Percentiles rank a stretch among this genome's conserved stretches.
phyloP scores from a whole-genome alignment of 2,113 vertebrate genomes.

The Trematomus loennbergii region DNA sequence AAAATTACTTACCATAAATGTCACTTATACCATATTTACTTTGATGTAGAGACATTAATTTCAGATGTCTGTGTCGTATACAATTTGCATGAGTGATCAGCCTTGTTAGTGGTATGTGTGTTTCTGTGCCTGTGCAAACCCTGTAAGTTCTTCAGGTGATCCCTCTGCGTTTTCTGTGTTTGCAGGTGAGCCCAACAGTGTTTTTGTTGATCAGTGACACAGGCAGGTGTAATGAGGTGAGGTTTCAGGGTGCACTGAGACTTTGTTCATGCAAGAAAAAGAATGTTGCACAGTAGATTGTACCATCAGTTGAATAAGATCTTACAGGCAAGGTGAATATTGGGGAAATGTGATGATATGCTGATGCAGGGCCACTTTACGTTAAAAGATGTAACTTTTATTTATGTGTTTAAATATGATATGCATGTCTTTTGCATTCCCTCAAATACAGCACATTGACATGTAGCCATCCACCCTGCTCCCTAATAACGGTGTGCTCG shows the following conservation, averaged over 20 bases:
- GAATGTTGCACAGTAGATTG: neutral
- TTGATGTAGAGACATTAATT: constrained; percentile 51
- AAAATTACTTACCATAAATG: constrained; percentile 45
- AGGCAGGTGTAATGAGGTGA: neutral
- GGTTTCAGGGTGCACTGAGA: neutral
- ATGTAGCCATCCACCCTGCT: constrained; percentile 4
- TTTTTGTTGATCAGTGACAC: constrained; percentile 11
- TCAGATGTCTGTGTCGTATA: constrained; percentile 40
- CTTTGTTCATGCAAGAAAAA: constrained; percentile 2
- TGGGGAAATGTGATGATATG: neutral
- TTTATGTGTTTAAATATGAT: neutral
- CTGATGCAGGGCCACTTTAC: no score
- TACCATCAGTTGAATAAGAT: neutral
- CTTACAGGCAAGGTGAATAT: neutral
- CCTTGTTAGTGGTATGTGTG: constrained; percentile 13
- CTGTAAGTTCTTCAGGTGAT: neutral
- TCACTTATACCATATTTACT: constrained; percentile 43
- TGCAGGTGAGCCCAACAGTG: neutral
- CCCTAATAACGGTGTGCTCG: constrained; percentile 24
- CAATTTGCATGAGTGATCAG: constrained; percentile 58
- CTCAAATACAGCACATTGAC: neutral
- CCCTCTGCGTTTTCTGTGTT: neutral
- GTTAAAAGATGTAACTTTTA: no score
- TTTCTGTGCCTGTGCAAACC: constrained; percentile 16
- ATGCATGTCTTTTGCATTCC: constrained; percentile 22